Evolutionary conservation across 2,797 vertebrate genomes (phyloP).

Genomic region (Girardinus metallicus): DNA sequence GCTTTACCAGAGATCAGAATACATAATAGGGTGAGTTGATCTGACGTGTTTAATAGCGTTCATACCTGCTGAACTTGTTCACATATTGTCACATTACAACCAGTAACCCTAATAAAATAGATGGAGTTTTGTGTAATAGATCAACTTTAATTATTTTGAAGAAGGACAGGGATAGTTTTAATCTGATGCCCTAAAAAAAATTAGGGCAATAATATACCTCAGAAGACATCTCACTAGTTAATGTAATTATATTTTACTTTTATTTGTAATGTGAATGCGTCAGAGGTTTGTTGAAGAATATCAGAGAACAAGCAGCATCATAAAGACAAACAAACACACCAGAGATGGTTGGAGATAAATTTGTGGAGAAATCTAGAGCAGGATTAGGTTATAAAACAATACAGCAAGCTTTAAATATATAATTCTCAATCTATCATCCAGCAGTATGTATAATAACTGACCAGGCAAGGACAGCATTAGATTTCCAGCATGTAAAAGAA

Average conservation of each 20-base stretch:
- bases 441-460: neutral
- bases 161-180: neutral
- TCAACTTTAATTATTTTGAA: neutral
- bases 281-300: neutral
- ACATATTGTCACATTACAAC: neutral
- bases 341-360: neutral
- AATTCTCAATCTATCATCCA: neutral
- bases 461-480: too few species aligned
- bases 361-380: neutral
- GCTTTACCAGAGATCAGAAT: constrained; percentile 25
- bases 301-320: neutral
- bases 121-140: neutral
- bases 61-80: neutral
- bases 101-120: neutral
- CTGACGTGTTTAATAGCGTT: neutral
- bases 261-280: neutral
- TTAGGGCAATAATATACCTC: neutral
- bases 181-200: neutral
- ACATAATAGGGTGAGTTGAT: constrained; percentile 66
- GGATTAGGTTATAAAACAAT: neutral
- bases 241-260: neutral
- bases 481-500: too few species aligned
- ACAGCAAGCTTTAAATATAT: neutral
- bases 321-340: neutral
- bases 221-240: neutral